A percentile compares a stretch with the other conserved stretches of the same genome.
Evolutionary conservation across 2,888 invertebrate species (phyloP).

Genomic region (Eueremaeus valkanovi): DNA sequence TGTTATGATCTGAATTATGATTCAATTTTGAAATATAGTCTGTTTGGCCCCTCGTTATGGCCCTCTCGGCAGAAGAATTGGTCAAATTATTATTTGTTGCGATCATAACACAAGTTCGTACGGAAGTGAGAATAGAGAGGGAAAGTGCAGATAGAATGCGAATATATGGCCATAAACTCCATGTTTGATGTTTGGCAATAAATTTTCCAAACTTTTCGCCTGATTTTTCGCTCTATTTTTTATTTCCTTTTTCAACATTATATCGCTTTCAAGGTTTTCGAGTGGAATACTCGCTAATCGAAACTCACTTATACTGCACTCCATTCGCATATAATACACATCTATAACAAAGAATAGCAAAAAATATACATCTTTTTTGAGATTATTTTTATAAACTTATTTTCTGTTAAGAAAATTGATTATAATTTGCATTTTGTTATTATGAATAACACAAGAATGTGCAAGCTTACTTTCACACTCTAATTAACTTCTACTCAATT

Average conservation of each 20-base stretch:
- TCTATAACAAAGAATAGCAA: neutral
- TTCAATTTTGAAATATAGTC: slow-evolving; percentile 14
- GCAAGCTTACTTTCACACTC: too few relatives aligned
- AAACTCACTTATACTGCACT: neutral
- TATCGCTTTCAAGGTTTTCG: neutral
- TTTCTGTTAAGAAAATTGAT: too few relatives aligned
- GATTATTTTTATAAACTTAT: neutral
- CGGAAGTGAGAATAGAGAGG: slow-evolving; percentile 6
- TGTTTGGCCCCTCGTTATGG: neutral
- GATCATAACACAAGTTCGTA: neutral
- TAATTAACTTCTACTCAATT: too few relatives aligned
- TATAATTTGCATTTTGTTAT: too few relatives aligned
- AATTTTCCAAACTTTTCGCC: neutral
- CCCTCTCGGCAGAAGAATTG: neutral
- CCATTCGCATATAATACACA: neutral
- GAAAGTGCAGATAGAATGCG: neutral
- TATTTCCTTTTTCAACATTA: neutral
- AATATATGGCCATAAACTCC: neutral
- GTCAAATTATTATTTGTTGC: slow-evolving; percentile 18
- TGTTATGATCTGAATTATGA: neutral
- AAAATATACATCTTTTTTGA: neutral
- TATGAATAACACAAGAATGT: too few relatives aligned
- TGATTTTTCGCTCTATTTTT: neutral
- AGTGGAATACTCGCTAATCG: neutral
- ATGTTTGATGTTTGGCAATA: neutral